phyloP scores from a whole-genome alignment of 2,797 vertebrate species.

The Coluber constrictor region DNA sequence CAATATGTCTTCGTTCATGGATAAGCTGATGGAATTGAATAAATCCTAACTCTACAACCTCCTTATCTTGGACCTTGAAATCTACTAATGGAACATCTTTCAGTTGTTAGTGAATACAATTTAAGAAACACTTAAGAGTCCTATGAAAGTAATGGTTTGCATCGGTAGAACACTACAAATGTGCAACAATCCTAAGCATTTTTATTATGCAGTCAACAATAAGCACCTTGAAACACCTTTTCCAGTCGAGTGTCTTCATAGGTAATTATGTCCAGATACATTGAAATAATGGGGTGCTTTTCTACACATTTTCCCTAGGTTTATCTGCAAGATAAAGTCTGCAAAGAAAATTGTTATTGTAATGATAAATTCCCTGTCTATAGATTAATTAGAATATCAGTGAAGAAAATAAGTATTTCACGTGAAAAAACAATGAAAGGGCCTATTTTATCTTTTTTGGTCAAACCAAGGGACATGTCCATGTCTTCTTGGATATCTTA shows the following conservation, averaged over 20 bases:
- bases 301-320: neutral
- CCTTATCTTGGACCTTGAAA: neutral
- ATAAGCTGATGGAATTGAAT: neutral
- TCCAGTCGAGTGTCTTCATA: neutral
- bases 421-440: neutral
- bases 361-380: neutral
- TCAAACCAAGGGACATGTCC: neutral
- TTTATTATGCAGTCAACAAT: neutral
- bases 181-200: neutral
- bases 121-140: neutral
- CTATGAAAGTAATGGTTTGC: neutral
- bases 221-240: neutral
- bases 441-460: neutral
- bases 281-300: neutral
- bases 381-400: neutral
- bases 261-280: neutral
- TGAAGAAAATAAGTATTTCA: neutral
- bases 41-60: neutral
- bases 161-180: neutral
- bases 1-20: neutral
- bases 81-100: neutral
- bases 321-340: neutral
- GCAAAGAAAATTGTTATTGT: neutral
- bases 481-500: neutral
- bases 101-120: neutral